These are phyloP conservation scores for Gopherus flavomarginatus DNA, from an alignment of 2,113 vertebrate genomes.

Conservation along the genomic window DNA sequence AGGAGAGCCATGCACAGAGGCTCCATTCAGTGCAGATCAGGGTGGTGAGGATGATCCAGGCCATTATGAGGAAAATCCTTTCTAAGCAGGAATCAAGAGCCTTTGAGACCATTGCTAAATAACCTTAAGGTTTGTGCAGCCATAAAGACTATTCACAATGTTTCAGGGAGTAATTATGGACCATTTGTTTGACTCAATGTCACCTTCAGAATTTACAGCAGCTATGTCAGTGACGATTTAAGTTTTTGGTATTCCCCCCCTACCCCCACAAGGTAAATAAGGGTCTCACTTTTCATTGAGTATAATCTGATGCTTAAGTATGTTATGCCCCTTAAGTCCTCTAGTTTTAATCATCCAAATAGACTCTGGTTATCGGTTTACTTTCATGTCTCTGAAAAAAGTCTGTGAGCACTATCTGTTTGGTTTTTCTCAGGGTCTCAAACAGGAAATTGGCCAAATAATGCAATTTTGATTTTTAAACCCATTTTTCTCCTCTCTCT, in stretches of 20 bases:
- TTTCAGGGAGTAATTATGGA: fast-evolving
- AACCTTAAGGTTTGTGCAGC: not conserved
- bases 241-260: not conserved
- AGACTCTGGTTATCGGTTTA: not conserved
- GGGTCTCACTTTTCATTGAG: not conserved
- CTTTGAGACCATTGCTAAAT: not conserved
- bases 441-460: not conserved
- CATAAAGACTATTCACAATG: not conserved
- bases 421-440: not conserved
- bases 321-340: fast-evolving
- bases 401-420: not conserved
- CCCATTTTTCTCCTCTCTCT: not conserved
- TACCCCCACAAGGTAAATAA: not conserved
- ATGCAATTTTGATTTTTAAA: not conserved
- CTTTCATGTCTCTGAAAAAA: not conserved
- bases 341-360: not conserved
- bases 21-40: not conserved
- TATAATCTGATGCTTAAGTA: not conserved
- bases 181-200: not conserved
- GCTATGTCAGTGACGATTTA: fast-evolving
- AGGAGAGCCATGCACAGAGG: not conserved
- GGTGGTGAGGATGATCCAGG: not conserved
- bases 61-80: fast-evolving
- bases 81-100: not conserved
- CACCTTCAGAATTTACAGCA: not conserved